Conservation (phyloP, 2,888 invertebrate species). For the Pocota personata region DNA sequence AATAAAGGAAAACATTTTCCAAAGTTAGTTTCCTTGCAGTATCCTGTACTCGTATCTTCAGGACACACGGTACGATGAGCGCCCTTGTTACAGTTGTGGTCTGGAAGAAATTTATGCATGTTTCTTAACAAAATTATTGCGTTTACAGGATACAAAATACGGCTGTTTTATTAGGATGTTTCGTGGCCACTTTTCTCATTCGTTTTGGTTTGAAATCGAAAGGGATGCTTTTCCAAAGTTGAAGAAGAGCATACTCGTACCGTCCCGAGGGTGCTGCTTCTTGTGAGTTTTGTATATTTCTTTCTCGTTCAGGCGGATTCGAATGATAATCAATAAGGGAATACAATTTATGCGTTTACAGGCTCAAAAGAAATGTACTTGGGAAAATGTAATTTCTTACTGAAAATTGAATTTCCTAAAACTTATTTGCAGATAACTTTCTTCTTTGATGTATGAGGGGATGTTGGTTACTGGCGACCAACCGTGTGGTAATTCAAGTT, state of each 20-base stretch:
- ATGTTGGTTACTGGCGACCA: not conserved
- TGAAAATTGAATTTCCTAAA: conserved; percentile 65
- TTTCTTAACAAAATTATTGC: conserved; percentile 67
- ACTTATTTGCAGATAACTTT: conserved; percentile 48
- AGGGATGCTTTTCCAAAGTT: not conserved
- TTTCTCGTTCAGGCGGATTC: not conserved
- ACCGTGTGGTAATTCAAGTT: conserved; percentile 1
- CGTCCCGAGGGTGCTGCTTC: conserved; percentile 28
- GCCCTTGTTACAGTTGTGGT: conserved; percentile 28
- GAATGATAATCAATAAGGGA: conserved; percentile 64
- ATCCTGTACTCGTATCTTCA: conserved; percentile 40
- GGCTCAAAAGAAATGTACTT: conserved; percentile 47
- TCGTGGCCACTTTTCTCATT: conserved; percentile 57
- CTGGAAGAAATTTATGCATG: conserved; percentile 66
- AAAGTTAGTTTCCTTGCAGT: conserved; percentile 63
- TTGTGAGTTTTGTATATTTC: not conserved
- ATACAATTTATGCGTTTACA: conserved; percentile 64
- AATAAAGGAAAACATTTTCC: conserved; percentile 68
- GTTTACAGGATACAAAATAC: conserved; percentile 57
- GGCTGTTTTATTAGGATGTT: conserved; percentile 65
- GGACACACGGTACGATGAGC: conserved; percentile 39
- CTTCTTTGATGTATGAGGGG: conserved; percentile 11
- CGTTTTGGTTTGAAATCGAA: conserved; percentile 30
- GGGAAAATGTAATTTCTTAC: conserved; percentile 62
- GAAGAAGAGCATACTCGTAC: conserved; percentile 1